Evolutionary conservation across 2,113 vertebrate genomes (phyloP).

Genomic region (Pica pica): DNA sequence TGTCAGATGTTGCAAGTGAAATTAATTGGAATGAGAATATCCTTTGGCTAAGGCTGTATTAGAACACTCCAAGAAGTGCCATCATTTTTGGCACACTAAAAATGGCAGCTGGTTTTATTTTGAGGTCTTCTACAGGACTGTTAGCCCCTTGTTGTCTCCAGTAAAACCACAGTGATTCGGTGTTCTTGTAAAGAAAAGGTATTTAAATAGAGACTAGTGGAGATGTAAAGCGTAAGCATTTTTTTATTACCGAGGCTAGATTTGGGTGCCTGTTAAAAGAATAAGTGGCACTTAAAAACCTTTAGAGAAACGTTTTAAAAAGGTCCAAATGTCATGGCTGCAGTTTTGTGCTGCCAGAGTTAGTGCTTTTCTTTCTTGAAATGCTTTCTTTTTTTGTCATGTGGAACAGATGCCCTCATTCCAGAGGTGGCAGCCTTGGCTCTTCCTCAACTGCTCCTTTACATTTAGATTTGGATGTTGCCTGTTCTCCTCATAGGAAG

Average conservation of each 20-base stretch:
- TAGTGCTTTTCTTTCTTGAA: neutral
- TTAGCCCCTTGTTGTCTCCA: neutral
- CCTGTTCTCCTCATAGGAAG: neutral
- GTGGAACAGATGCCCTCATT: neutral
- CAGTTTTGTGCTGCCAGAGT: neutral
- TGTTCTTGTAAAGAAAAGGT: neutral
- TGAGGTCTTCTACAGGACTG: neutral
- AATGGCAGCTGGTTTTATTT: neutral
- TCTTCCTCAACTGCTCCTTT: neutral
- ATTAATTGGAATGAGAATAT: neutral
- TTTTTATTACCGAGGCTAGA: neutral
- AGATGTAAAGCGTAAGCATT: neutral
- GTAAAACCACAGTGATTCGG: neutral
- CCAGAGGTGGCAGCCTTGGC: neutral
- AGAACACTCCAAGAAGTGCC: rapidly evolving
- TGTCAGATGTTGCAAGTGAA: neutral
- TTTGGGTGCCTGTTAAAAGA: neutral
- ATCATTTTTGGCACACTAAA: neutral
- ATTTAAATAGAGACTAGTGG: neutral
- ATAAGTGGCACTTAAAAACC: neutral
- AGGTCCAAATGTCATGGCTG: neutral
- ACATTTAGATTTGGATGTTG: neutral
- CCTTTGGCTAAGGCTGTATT: neutral
- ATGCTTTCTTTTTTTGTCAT: neutral
- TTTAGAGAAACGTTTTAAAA: neutral